These are phyloP conservation scores for Enteromius trimaculatus DNA, from an alignment of 2,797 vertebrate genomes.

Conservation along the genomic window DNA sequence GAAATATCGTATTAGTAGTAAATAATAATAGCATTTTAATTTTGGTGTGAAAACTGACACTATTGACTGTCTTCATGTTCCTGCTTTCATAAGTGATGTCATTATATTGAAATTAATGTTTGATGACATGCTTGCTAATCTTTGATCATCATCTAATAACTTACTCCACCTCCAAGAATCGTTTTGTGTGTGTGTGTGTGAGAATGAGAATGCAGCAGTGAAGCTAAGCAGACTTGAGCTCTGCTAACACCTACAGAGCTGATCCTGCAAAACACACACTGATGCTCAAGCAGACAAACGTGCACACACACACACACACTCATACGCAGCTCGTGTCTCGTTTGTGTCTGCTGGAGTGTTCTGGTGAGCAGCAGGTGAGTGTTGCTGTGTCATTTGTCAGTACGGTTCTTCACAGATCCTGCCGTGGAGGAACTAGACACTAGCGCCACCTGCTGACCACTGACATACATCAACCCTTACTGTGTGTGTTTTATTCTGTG, in stretches of 20 bases:
- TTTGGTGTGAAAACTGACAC: too few relatives aligned
- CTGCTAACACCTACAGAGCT: constrained; percentile 39
- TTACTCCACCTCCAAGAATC: not conserved
- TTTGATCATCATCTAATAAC: not conserved
- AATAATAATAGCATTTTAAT: not conserved
- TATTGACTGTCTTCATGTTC: not conserved
- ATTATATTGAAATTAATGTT: not conserved
- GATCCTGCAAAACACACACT: constrained; percentile 35
- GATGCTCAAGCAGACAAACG: not conserved
- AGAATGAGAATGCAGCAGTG: not conserved
- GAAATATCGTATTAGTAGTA: not conserved
- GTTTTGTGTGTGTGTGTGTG: not conserved
- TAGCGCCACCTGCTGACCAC: constrained; percentile 49
- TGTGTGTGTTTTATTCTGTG: not conserved
- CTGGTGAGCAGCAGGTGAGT: constrained; percentile 9
- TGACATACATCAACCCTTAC: not conserved
- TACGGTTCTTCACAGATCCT: not conserved
- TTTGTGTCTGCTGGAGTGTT: not conserved
- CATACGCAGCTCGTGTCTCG: not conserved
- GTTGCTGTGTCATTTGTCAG: constrained; percentile 8
- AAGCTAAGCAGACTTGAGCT: constrained; percentile 16
- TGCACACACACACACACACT: not conserved
- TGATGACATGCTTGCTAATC: not conserved
- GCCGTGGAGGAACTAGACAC: not conserved
- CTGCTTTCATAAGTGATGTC: not conserved